Percentiles rank a stretch among this genome's conserved stretches.
These are phyloP conservation scores for Semotilus atromaculatus DNA, from an alignment of 2,797 vertebrate genomes.

Conservation along the genomic window DNA sequence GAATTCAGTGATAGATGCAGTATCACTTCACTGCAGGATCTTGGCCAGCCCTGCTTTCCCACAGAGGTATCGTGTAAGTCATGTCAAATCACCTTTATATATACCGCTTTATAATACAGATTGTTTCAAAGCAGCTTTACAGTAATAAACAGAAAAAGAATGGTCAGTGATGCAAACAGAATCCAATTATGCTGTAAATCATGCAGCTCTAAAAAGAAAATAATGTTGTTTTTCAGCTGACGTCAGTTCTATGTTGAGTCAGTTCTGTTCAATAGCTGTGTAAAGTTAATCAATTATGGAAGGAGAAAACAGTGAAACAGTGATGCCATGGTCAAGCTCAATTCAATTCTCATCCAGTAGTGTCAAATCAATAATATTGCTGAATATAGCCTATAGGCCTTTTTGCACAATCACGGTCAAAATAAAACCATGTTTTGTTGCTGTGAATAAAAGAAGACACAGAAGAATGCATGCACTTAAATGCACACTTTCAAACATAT, in stretches of 20 bases:
- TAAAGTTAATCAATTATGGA: neutral
- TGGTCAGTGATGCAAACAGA: neutral
- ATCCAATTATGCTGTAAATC: neutral
- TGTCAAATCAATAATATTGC: neutral
- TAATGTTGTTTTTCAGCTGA: neutral
- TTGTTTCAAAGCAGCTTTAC: neutral
- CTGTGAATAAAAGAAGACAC: neutral
- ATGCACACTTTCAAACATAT: neutral
- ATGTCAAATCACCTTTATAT: neutral
- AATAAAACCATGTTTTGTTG: neutral
- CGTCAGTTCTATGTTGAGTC: neutral
- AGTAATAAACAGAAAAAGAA: neutral
- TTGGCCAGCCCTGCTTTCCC: neutral
- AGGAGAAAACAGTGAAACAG: neutral
- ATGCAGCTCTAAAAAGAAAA: neutral
- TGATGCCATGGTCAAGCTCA: neutral
- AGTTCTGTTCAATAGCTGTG: neutral
- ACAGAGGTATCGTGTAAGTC: neutral
- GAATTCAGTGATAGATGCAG: neutral
- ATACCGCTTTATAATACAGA: neutral
- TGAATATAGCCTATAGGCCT: neutral
- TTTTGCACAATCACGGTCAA: neutral
- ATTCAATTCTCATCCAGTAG: neutral
- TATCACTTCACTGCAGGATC: neutral
- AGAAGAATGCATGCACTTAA: neutral